These are phyloP conservation scores for Leptestheria dahalacensis DNA, from an alignment of 1,140 invertebrate species.

Conservation along the genomic window DNA sequence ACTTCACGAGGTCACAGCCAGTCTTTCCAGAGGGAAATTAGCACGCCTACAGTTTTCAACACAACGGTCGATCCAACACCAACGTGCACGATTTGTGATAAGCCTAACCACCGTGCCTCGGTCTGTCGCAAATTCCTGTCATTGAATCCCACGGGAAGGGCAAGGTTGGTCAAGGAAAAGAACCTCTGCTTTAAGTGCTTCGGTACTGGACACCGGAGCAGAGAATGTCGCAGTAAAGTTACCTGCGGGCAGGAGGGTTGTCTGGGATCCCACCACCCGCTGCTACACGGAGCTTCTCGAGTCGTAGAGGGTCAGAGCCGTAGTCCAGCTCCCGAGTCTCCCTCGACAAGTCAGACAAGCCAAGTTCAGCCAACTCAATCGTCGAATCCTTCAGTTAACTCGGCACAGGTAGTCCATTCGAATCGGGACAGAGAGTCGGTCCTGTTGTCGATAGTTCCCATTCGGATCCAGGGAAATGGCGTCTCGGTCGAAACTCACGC, in stretches of 20 bases:
- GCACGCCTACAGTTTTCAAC: too few species aligned
- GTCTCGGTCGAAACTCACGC: not conserved
- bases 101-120: not conserved
- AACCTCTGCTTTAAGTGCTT: slow-evolving; percentile 1
- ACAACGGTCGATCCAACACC: too few species aligned
- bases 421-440: not conserved
- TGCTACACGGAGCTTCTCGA: slow-evolving; percentile 9
- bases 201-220: not conserved
- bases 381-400: not conserved
- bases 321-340: not conserved
- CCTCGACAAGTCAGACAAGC: too few species aligned
- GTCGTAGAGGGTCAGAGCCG: not conserved
- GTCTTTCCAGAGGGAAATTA: too few species aligned
- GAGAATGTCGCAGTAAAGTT: not conserved
- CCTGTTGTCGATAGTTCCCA: not conserved
- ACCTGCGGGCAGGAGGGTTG: not conserved
- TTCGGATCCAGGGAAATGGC: not conserved
- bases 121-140: not conserved
- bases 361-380: not conserved
- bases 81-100: not conserved
- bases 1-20: too few species aligned
- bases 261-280: not conserved
- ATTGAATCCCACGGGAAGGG: not conserved
- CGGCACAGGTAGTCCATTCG: not conserved
- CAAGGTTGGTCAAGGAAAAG: not conserved